Conservation (phyloP, 2,797 vertebrate species). For the Sebastes wilsoni region DNA sequence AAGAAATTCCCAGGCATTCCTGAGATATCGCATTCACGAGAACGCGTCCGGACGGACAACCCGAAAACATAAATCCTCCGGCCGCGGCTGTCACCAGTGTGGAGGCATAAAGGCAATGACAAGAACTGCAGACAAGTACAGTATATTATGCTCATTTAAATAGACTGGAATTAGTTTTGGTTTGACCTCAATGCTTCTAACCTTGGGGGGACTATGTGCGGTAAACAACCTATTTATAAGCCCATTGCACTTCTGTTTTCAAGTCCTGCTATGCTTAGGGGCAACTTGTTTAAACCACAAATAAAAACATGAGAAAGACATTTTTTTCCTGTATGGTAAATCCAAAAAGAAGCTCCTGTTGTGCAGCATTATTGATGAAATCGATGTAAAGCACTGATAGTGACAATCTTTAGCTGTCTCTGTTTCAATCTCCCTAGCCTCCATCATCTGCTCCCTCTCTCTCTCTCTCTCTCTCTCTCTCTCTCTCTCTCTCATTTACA, state of each 20-base stretch:
- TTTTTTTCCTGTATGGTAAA: neutral
- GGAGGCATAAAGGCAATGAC: neutral
- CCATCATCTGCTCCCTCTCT: constrained; percentile 6
- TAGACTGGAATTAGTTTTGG: neutral
- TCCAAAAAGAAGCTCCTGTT: neutral
- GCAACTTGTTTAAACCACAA: neutral
- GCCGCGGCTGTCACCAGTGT: too few species aligned
- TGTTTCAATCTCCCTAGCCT: constrained; percentile 9
- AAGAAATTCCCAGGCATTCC: too few species aligned
- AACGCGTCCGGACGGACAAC: neutral
- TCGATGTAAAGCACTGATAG: neutral
- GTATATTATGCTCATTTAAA: neutral
- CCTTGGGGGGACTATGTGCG: neutral
- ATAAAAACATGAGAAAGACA: neutral
- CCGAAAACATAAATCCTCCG: too few species aligned
- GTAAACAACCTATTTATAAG: neutral
- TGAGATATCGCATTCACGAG: neutral
- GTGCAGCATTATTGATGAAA: neutral
- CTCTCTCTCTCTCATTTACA: constrained; percentile 13
- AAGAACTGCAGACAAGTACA: neutral
- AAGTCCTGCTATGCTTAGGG: neutral
- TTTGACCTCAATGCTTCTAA: neutral
- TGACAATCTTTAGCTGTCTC: neutral
- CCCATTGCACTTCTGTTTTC: neutral
- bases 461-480: neutral